Conservation (phyloP, 2,888 invertebrate genomes). For the Drosophila diplacantha region DNA sequence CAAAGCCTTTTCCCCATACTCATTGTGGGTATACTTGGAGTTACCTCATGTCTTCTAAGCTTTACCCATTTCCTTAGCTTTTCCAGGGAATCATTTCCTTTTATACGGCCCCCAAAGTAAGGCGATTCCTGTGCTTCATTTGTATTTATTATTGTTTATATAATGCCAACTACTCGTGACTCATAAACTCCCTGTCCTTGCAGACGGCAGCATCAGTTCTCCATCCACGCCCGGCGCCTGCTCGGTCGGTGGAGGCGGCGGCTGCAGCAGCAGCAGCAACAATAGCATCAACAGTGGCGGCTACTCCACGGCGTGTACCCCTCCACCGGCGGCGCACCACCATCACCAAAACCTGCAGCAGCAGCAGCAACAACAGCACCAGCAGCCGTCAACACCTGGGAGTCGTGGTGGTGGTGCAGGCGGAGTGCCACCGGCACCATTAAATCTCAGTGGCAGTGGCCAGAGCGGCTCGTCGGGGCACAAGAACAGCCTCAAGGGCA, state of each 20-base stretch:
- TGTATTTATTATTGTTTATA: not conserved
- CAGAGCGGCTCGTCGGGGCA: constrained; percentile 79
- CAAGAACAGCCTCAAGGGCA: constrained; percentile 88
- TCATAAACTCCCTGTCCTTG: not conserved
- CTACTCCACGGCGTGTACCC: constrained; percentile 50
- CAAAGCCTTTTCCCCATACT: too few relatives aligned
- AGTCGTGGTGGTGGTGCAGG: constrained; percentile 8
- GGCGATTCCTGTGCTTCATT: not conserved
- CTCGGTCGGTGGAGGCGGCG: constrained; percentile 45
- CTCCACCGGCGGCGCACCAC: constrained; percentile 56
- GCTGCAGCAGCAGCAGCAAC: constrained; percentile 48
- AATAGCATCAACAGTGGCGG: constrained; percentile 55
- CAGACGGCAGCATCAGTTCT: constrained; percentile 76
- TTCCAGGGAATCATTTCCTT: not conserved
- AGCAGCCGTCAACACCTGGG: constrained; percentile 13
- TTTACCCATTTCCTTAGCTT: not conserved
- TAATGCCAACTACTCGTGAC: not conserved
- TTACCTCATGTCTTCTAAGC: not conserved
- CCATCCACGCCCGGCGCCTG: constrained; percentile 76
- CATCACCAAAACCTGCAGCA: constrained; percentile 23
- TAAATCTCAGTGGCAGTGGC: constrained; percentile 34
- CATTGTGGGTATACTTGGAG: too few relatives aligned
- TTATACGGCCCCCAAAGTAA: not conserved
- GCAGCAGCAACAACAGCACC: constrained; percentile 6
- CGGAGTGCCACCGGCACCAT: constrained; percentile 58